phyloP scores from a whole-genome alignment of 2,113 vertebrate genomes.

The Bos javanicus region DNA sequence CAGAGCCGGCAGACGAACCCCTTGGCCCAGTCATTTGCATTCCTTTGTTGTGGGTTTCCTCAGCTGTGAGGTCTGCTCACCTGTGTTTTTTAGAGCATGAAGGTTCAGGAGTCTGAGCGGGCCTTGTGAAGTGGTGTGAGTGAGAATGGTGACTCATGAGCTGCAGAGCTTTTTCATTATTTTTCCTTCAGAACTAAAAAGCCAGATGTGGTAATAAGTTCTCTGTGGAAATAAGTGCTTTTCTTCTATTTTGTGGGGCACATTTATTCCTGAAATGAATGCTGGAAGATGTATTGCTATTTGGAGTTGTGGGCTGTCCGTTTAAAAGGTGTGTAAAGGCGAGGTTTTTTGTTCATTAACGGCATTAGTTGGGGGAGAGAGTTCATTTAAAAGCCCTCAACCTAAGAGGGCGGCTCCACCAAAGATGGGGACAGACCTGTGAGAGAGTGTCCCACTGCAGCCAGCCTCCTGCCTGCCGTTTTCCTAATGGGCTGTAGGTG shows the following conservation, averaged over 20 bases:
- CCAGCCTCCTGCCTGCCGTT: background rate
- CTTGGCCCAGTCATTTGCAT: background rate
- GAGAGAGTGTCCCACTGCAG: background rate
- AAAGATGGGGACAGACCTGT: too few species aligned
- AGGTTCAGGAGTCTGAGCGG: background rate
- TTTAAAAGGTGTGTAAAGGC: background rate
- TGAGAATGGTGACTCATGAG: background rate
- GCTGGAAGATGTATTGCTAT: background rate
- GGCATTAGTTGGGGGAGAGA: background rate
- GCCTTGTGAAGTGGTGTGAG: background rate
- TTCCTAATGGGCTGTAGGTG: conserved; percentile 26
- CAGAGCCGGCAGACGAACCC: background rate
- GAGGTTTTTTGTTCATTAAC: background rate
- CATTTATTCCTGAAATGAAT: background rate
- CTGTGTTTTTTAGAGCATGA: accelerated
- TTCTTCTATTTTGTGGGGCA: background rate
- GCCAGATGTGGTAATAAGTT: background rate
- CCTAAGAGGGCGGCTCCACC: background rate
- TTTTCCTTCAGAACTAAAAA: background rate
- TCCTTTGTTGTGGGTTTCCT: background rate
- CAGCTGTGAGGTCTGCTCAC: background rate
- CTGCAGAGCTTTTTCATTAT: background rate
- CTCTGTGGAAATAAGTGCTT: background rate
- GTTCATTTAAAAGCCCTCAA: background rate
- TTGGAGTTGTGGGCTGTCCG: background rate